A percentile compares a stretch with the other conserved stretches of the same genome.
Conservation (phyloP, 2,113 vertebrate species). For the Rousettus leschenaultii region DNA sequence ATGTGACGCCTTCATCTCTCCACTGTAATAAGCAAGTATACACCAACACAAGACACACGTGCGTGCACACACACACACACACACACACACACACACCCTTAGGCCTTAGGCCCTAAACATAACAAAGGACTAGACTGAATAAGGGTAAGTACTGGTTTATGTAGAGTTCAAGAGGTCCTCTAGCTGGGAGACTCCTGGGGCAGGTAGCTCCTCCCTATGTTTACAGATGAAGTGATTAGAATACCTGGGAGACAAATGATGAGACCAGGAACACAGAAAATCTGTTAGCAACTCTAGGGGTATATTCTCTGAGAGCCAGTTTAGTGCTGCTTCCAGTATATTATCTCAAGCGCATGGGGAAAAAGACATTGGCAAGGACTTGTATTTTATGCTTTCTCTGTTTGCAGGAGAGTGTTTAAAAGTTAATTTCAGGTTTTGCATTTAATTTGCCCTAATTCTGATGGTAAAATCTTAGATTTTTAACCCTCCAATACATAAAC, state of each 20-base stretch:
- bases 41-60: accelerated
- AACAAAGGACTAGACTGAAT: too few species aligned
- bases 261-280: neutral
- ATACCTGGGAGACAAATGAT: neutral
- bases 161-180: neutral
- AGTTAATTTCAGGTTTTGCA: neutral
- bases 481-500: neutral
- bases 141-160: neutral
- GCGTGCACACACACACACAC: too few species aligned
- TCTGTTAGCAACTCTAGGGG: neutral
- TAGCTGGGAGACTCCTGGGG: neutral
- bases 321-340: neutral
- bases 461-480: neutral
- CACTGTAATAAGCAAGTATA: neutral
- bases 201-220: neutral
- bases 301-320: accelerated
- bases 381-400: neutral
- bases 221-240: neutral
- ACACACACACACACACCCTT: too few species aligned
- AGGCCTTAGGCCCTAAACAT: neutral
- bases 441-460: neutral
- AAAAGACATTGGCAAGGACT: neutral
- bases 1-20: neutral
- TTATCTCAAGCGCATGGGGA: neutral
- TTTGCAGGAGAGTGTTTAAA: neutral